Base-by-base conservation (phyloP, 2,113 vertebrate genomes). In the Mesitornis unicolor region DNA sequence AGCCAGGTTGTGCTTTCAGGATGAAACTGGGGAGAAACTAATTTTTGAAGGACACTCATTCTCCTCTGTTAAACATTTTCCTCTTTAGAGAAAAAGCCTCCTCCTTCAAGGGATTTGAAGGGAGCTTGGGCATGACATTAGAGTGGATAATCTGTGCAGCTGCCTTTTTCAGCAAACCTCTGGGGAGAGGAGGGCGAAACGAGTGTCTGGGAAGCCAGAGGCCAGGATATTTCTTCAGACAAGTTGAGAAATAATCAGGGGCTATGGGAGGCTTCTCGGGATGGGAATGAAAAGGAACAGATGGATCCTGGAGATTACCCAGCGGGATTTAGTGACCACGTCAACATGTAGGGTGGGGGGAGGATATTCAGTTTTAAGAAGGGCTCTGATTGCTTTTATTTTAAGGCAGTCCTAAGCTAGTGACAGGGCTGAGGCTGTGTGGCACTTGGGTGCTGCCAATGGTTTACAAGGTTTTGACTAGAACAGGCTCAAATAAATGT, bases 261-360 rank as follows among this genome's bases (percentile, higher is more conserved):
- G 67, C 93, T 86, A 76, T 59, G 68, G 79, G 81, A 95, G 71
- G 87, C 33, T 95, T 96, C 95, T 93, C 3, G 0, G 78, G 90
- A 91, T 87, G 88, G 61, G 86, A 97, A 94, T 75, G 93, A 95
- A 93, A 87, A 96, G 92, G 86, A 97, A 81, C 90, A 96, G 97
- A 97, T 97, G 95, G 96, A 95, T 95, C 84, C 93, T 84, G 90
- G 84, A 94, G 96, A 97, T 97, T 97, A 97, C 88, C 78, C 95
- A 76, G 68, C 0, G 12, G 96, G 95, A 96, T 97, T 97, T 95
- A 96, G 86, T 93, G 96, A 78, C 95, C 93, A 70, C 9, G 7
- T 94, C 94, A 95, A 64, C n/a, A 9, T 59, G 89, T 29, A 50
- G 71, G 38, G 51, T 92, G 47, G 64, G 36, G 65, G 19, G 16